Evolutionary conservation across 1,140 invertebrate genomes (phyloP), one percentile per base, ranked within the genome.

Genomic region (Nasonia vitripennis): DNA sequence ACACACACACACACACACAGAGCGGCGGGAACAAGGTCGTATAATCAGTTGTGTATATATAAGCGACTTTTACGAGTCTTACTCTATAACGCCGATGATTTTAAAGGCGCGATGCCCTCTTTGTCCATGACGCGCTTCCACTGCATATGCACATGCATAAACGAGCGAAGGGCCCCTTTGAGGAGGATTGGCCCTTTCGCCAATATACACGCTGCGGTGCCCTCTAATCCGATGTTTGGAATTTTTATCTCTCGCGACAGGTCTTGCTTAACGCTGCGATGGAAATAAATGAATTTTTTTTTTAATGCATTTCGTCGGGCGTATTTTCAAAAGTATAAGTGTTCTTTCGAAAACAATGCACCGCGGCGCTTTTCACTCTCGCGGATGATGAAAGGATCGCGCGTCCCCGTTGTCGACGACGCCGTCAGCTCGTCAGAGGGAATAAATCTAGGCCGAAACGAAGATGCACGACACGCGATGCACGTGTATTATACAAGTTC

Each of bases 381-480:
- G 27, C 41, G 9, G 34, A 78, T 41, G 41, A 55, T 73, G 83
- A 79, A 78, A 79, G 67, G 45, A 84, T 84, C 77, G 27, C 27
- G 23, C 7, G 41, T 78, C 27, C 20, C 17, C 31, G 23, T 27
- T n/a, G 14, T n/a, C 23, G 37, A 27, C 27, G 27, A 27, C 27
- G 27, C 27, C 31, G 41, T 41, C 37, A 9, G 37, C 27, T 45
- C 17, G 20, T n/a, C 17, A 17, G 20, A n/a, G 55, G 20, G 20
- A 9, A 45, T 45, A 71, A 84, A 84, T 84, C 48, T 84, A 62
- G 75, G 77, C 83, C 77, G 55, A 78, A 84, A 68, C 48, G 37
- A 78, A 84, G 31, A 41, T 45, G 34, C 6, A 62, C 4, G 4
- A n/a, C 17, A 62, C 27, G 1, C 27, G 27, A 27, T 27, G 27